phyloP scores from a whole-genome alignment of 2,888 invertebrate genomes.

The Patella ulyssiponensis region DNA sequence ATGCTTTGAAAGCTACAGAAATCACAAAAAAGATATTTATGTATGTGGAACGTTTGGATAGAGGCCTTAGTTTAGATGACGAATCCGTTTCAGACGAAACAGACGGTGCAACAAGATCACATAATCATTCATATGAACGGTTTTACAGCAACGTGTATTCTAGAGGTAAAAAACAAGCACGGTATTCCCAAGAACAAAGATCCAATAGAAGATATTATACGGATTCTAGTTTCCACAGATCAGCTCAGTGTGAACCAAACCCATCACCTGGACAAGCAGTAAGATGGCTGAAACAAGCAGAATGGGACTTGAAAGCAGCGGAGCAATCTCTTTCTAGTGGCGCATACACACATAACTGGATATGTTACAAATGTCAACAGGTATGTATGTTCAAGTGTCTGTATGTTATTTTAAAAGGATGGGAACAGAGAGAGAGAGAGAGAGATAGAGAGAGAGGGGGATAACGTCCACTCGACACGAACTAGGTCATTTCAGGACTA shows the following conservation, averaged over 20 bases:
- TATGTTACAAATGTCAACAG: constrained; percentile 25
- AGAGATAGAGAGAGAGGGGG: no score
- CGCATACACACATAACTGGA: constrained; percentile 18
- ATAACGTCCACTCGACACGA: no score
- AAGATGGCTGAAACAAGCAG: constrained; percentile 24
- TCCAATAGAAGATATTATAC: background rate
- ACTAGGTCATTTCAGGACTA: no score
- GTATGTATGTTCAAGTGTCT: background rate
- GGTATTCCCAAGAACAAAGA: background rate
- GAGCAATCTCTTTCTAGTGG: background rate
- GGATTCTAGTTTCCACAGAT: background rate
- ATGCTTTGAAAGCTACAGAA: constrained; percentile 6
- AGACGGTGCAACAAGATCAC: background rate
- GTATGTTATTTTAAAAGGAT: no score
- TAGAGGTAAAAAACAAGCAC: constrained; percentile 10
- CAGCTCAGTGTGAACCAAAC: background rate
- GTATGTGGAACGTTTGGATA: constrained; percentile 1
- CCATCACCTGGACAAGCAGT: constrained; percentile 21
- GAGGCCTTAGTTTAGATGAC: background rate
- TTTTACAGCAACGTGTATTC: constrained; percentile 14
- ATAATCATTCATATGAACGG: background rate
- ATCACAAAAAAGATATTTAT: constrained; percentile 6
- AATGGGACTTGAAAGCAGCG: constrained; percentile 19
- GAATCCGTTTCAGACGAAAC: background rate
- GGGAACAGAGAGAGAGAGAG: no score